Evolutionary conservation across 2,113 vertebrate genomes (phyloP).

Genomic region (Damaliscus lunatus): DNA sequence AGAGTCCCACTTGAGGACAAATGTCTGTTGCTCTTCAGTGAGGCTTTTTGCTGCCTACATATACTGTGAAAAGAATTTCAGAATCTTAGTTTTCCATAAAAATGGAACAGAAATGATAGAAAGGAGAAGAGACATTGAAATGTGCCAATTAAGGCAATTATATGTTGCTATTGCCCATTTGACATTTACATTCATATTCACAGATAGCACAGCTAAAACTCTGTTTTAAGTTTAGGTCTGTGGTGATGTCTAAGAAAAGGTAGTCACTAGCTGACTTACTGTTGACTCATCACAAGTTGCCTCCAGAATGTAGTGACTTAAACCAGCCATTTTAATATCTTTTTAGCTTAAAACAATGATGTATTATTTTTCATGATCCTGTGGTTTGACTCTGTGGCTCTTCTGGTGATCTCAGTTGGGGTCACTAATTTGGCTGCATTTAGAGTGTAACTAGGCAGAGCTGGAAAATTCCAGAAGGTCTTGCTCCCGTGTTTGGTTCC

Average conservation of each 20-base stretch:
- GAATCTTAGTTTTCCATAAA: neutral
- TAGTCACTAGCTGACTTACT: neutral
- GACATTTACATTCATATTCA: neutral
- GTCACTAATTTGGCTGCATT: neutral
- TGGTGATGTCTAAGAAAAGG: neutral
- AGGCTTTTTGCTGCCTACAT: slow-evolving; percentile 16
- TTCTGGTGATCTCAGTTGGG: neutral
- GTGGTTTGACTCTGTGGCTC: neutral
- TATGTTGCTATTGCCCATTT: neutral
- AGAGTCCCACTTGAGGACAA: neutral
- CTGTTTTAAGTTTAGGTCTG: neutral
- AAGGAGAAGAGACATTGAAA: neutral
- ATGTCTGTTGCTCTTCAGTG: fast-evolving
- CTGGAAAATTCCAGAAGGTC: neutral
- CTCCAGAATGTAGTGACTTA: neutral
- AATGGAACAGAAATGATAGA: neutral
- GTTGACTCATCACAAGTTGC: neutral
- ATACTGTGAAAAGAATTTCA: slow-evolving; percentile 37
- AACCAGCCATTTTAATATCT: neutral
- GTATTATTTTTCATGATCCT: neutral
- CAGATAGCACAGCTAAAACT: neutral
- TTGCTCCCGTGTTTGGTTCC: neutral
- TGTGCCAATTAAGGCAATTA: neutral
- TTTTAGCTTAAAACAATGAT: neutral
- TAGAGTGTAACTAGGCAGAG: neutral